Base-by-base conservation (phyloP, 2,797 vertebrate genomes). In the Mustela erminea region DNA sequence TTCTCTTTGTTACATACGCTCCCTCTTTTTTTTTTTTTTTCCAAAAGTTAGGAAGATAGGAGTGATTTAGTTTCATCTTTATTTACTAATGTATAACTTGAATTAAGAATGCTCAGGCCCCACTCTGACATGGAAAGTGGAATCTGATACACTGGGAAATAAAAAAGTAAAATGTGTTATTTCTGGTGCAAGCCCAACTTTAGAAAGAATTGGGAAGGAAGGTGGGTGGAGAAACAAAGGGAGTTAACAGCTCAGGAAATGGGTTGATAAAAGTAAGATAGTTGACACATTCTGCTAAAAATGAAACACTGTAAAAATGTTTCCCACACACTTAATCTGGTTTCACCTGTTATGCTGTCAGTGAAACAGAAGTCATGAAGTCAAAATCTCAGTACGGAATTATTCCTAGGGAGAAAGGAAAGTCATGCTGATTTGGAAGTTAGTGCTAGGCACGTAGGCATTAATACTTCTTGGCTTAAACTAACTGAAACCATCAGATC, bases 261-360 rank as follows among this genome's bases (percentile, higher is more conserved):
- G 8, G 13, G 92, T 81, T 96, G 46, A 49, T 88, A 87, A 96
- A 96, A 32, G 49, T 89, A 86, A 97, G 64, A 90, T 58, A 64
- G 80, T 77, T 97, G 97, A 93, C 87, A 93, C 62, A 87, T 96
- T 85, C 78, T 13, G 9, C 95, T 92, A 95, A 93, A 95, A 97
- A 92, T 97, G 96, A 94, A 95, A 56, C 32, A 5, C 66, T 81
- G 3, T 72, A 32, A 93, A 96, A 75, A 62, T 70, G 29, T 86
- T 96, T 92, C 93, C 96, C 96, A 97, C 89, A 95, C 96, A 96
- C 32, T 93, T 93, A 72, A 89, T 94, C 92, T 27, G 52, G 64
- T 66, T 90, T 96, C 81, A 87, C 96, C 96, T 80, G 70, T 12
- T 60, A 81, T 89, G 58, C 96, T 98, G 78, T 95, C 96, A 95